Conservation (phyloP, 2,888 invertebrate genomes). For the Ochropleura leucogaster region DNA sequence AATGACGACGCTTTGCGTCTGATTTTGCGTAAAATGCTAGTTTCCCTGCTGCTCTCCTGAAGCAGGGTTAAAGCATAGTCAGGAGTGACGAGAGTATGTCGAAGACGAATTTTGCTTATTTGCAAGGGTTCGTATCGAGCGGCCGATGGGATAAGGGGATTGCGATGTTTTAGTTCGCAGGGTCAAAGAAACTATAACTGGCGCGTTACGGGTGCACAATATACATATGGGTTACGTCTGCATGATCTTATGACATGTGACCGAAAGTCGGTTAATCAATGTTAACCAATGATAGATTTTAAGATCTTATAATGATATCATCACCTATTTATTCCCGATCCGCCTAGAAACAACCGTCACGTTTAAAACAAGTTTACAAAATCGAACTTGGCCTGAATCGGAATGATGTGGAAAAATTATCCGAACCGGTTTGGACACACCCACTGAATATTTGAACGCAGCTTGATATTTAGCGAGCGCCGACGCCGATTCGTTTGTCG, state of each 20-base stretch:
- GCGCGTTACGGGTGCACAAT: background rate
- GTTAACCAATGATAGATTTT: background rate
- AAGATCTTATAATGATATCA: constrained; percentile 13
- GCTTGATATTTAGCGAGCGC: constrained; percentile 20
- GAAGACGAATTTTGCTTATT: too few species aligned
- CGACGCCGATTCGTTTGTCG: background rate
- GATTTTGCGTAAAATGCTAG: too few species aligned
- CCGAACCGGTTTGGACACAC: constrained; percentile 51
- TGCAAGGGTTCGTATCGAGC: too few species aligned
- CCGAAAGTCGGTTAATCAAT: background rate
- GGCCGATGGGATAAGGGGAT: too few species aligned
- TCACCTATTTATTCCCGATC: constrained; percentile 22
- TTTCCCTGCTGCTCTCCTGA: too few species aligned
- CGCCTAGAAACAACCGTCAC: constrained; percentile 30
- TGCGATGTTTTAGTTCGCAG: too few species aligned
- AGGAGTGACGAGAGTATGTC: too few species aligned
- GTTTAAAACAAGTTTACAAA: constrained; percentile 25
- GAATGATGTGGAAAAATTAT: constrained; percentile 37
- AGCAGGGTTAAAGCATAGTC: too few species aligned
- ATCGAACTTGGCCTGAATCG: constrained; percentile 35
- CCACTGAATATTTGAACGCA: constrained; percentile 15
- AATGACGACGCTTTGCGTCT: too few species aligned
- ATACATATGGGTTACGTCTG: background rate
- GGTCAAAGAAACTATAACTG: too few species aligned
- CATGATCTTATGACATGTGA: background rate